These are phyloP conservation scores for Willisornis vidua DNA, from an alignment of 2,113 vertebrate genomes.

Conservation along the genomic window DNA sequence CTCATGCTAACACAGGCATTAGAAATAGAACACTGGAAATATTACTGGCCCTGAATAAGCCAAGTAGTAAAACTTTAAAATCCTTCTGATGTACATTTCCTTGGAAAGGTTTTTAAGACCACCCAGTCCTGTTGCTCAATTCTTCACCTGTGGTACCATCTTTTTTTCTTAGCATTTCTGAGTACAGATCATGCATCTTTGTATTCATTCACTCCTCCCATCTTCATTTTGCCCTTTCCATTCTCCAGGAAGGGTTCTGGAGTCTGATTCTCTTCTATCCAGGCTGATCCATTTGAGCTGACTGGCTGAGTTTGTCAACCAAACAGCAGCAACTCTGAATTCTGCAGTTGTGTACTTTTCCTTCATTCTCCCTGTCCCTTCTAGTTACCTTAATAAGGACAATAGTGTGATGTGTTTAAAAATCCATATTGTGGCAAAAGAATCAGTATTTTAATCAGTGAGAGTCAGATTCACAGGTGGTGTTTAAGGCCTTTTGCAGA, in stretches of 20 bases:
- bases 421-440: background rate
- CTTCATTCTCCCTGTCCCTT: background rate
- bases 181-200: background rate
- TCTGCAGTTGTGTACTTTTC: background rate
- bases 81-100: fast-evolving
- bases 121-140: background rate
- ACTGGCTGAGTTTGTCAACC: background rate
- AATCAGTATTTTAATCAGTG: background rate
- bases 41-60: background rate
- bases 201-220: background rate
- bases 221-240: background rate
- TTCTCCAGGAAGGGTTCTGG: background rate
- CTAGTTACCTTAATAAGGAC: background rate
- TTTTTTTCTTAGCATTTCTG: background rate
- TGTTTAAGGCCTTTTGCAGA: background rate
- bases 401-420: background rate
- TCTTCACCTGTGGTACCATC: background rate
- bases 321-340: background rate
- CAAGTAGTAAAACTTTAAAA: background rate
- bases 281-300: background rate
- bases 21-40: background rate
- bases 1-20: background rate
- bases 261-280: background rate
- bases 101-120: background rate
- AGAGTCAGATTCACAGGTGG: background rate